Base-by-base conservation (phyloP, 1,140 invertebrate species). In the Branchinecta lynchi region DNA sequence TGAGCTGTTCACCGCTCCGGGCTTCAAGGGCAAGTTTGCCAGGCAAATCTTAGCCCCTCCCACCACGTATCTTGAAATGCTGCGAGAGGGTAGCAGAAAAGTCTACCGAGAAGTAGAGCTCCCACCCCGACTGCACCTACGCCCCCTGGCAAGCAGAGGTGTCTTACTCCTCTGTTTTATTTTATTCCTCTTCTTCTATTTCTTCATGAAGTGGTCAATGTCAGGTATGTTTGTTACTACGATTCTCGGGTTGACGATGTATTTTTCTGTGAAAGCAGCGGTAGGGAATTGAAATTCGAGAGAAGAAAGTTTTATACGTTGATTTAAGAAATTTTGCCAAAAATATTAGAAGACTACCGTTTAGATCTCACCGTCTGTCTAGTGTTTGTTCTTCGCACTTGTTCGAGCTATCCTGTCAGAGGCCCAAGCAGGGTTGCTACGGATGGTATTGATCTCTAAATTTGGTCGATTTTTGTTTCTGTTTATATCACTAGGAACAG, bases 31-130 rank as follows among this genome's bases (percentile, higher is more conserved):
- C 51, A 60, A 20, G 17, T 12, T 60, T 60, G 51, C 51, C 12
- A 60, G 51, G 17, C 51, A 60, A 60, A 20, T 60, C 17, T 60
- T 60, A 60, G 51, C 51, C 51, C 12, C 17, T 12, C 51, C 51
- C 12, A 15, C 51, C 17, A 12, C 12, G 2, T 60, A 60, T 60
- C 51, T 60, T 15, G 51, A 60, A 60, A 60, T 60, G 51, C 51
- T 15, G 51, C 51, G 51, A 15, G 51, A 60, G 51, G 51, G 51
- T 15, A 60, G 12, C 51, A 60, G 51, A 60, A 60, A 60, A 60
- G 51, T 60, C 6, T 60, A 60, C 17, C 12, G 17, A 60, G 51
- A 60, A 20, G 17, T 60, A 20, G 12, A 60, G 12, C 17, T 60
- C 12, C 51, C 51, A 12, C 51, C 51, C 12, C 51, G 51, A 6